Conservation (phyloP, 2,888 invertebrate genomes). For the Cactoblastis cactorum region DNA sequence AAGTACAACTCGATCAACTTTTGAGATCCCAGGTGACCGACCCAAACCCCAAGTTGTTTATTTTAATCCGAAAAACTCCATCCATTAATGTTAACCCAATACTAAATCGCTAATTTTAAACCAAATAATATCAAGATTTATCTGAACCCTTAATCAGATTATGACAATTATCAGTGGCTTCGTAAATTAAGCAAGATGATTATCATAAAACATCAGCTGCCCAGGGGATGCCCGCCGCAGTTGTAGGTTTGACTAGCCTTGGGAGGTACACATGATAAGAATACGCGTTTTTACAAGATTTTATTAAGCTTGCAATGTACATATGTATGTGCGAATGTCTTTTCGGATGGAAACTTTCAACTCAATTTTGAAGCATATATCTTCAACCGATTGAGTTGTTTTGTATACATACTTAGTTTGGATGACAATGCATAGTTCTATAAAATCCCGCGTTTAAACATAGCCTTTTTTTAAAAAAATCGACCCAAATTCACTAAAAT, state of each 20-base stretch:
- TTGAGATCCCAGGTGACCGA: not conserved
- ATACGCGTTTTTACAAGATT: not conserved
- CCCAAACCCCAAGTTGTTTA: not conserved
- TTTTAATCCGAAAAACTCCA: not conserved
- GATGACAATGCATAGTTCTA: no score
- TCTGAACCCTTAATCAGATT: conserved; percentile 22
- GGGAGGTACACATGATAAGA: conserved; percentile 21
- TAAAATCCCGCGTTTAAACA: no score
- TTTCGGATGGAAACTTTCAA: no score
- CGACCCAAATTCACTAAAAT: no score
- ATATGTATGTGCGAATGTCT: no score
- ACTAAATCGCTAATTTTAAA: conserved; percentile 2
- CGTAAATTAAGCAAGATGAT: conserved; percentile 57
- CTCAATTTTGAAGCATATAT: no score
- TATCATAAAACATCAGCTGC: conserved; percentile 54
- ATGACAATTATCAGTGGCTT: conserved; percentile 39
- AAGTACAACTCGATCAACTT: not conserved
- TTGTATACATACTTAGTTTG: no score
- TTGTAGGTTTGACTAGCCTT: conserved; percentile 44
- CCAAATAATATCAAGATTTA: conserved; percentile 9
- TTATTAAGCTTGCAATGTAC: no score
- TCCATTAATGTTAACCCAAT: conserved; percentile 2
- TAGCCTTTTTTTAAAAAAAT: no score
- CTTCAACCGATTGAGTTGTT: no score
- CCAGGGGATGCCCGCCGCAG: conserved; percentile 48